Evolutionary conservation across 2,797 vertebrate species (phyloP).

Genomic region (Chanos chanos): DNA sequence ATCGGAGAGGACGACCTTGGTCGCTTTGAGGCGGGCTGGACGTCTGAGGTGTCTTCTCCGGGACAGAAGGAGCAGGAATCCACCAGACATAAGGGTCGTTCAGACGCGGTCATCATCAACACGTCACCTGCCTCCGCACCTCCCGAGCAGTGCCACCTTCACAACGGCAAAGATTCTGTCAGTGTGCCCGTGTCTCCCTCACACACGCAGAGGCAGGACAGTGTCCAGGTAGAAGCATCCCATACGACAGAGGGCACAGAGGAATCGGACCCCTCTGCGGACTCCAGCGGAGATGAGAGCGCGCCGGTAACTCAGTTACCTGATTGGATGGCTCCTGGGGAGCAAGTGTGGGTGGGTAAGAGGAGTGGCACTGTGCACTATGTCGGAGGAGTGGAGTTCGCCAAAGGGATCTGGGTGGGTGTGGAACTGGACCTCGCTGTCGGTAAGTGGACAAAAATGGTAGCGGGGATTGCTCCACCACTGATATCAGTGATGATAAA

Average conservation of each 20-base stretch:
- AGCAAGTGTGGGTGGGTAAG: conserved; percentile 81
- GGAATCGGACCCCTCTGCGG: conserved; percentile 50
- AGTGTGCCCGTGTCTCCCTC: conserved; percentile 24
- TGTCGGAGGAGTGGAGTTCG: conserved; percentile 81
- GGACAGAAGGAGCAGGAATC: conserved; percentile 15
- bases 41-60: conserved; percentile 23
- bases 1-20: conserved; percentile 70
- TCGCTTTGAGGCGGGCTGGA: conserved; percentile 56
- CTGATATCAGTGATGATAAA: no score
- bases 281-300: conserved; percentile 72
- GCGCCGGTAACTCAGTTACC: conserved; percentile 69
- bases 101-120: background rate
- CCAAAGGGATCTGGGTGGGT: conserved; percentile 80
- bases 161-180: conserved; percentile 39
- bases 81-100: background rate
- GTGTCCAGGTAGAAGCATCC: conserved; percentile 43
- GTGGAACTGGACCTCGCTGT: conserved; percentile 79
- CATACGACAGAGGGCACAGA: conserved; percentile 49
- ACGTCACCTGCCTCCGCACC: conserved; percentile 25
- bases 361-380: conserved; percentile 77
- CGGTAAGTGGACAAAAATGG: conserved; percentile 62
- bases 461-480: background rate
- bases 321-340: conserved; percentile 75
- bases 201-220: no score
- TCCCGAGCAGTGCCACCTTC: conserved; percentile 36